Evolutionary conservation across 30 jellyfish, hydroid and myxozoan species (phyloP).

Genomic region (Catostylus mosaicus): DNA sequence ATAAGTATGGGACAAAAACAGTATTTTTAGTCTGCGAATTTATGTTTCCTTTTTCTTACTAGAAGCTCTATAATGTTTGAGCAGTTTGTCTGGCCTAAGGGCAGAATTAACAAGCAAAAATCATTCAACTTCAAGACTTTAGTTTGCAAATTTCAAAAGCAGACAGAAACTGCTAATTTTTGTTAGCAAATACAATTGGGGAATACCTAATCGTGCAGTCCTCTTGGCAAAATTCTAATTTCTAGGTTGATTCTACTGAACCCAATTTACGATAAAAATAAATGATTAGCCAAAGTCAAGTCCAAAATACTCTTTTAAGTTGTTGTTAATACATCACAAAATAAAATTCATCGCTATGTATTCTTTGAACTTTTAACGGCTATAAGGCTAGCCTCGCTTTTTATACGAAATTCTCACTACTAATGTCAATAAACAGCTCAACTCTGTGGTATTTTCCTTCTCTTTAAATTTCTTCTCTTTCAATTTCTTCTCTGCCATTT

Average conservation of each 20-base stretch:
- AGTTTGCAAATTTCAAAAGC: background rate
- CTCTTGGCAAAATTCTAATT: too few relatives aligned
- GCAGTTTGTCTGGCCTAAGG: too few relatives aligned
- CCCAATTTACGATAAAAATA: background rate
- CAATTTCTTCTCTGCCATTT: background rate
- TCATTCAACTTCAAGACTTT: background rate
- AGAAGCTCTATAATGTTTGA: too few relatives aligned
- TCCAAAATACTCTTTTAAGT: background rate
- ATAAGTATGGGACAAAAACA: too few relatives aligned
- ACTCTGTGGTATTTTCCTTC: too few relatives aligned
- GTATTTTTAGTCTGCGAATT: too few relatives aligned
- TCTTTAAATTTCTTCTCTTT: background rate
- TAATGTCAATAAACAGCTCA: background rate
- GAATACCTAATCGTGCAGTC: too few relatives aligned
- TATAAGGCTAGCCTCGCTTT: background rate
- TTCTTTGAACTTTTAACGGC: background rate
- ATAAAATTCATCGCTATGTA: background rate
- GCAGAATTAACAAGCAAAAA: too few relatives aligned
- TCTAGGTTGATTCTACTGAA: too few relatives aligned
- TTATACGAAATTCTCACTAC: background rate
- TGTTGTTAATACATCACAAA: background rate
- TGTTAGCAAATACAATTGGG: background rate
- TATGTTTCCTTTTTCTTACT: too few relatives aligned
- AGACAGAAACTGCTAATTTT: background rate
- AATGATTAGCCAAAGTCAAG: background rate